These are phyloP conservation scores for Carassius carassius DNA, from an alignment of 2,113 vertebrate species.

Conservation along the genomic window DNA sequence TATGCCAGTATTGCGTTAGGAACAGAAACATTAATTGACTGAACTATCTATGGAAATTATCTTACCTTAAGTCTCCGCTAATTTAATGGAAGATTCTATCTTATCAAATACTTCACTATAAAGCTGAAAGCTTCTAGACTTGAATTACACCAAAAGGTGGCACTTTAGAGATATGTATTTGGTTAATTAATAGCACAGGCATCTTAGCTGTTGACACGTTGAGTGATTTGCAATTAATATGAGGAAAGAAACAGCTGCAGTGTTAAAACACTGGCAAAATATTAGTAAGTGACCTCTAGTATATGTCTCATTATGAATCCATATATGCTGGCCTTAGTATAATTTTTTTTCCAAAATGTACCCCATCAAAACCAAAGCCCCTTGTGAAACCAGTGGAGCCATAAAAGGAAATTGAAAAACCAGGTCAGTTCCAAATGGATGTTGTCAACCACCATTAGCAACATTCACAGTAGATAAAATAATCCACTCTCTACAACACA, in stretches of 20 bases:
- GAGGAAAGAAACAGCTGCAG: neutral
- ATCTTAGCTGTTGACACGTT: neutral
- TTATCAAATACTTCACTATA: neutral
- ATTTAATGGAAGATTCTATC: neutral
- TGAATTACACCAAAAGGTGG: neutral
- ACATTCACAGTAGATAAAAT: slow-evolving; percentile 26
- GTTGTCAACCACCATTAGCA: slow-evolving; percentile 29
- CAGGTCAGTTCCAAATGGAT: slow-evolving; percentile 40
- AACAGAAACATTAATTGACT: slow-evolving; percentile 3
- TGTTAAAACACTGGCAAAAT: neutral
- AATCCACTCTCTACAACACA: slow-evolving; percentile 30
- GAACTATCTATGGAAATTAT: slow-evolving; percentile 13
- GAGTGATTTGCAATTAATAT: slow-evolving; percentile 8
- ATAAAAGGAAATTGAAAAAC: slow-evolving; percentile 39
- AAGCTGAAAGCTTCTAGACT: neutral
- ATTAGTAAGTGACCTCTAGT: neutral
- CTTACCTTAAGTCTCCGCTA: neutral
- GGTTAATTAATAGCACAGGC: neutral
- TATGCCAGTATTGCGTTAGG: neutral
- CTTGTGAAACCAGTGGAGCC: slow-evolving; percentile 33
- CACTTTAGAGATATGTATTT: neutral
- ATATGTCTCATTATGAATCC: neutral
- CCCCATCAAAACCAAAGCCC: slow-evolving; percentile 18
- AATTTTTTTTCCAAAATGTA: neutral
- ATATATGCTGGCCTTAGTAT: neutral